Evolutionary conservation across 2,797 vertebrate species (phyloP).

Genomic region (Poecilia picta): DNA sequence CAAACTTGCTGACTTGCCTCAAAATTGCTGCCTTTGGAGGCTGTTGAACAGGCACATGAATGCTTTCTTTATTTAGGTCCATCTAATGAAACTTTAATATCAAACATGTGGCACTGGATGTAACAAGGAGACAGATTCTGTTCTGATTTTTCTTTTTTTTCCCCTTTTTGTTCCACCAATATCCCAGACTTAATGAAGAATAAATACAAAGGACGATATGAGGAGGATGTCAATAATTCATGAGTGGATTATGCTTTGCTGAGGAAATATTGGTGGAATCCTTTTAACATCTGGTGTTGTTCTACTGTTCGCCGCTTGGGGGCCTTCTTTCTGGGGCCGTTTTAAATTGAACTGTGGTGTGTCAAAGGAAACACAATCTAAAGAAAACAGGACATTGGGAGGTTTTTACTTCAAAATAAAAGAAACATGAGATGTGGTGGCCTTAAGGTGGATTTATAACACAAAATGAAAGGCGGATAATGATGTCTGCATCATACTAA

Average conservation of each 20-base stretch:
- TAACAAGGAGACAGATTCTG: slow-evolving; percentile 19
- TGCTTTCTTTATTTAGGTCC: slow-evolving; percentile 65
- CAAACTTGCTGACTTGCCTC: slow-evolving; percentile 20
- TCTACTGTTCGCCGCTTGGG: slow-evolving; percentile 49
- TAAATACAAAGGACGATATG: slow-evolving; percentile 51
- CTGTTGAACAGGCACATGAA: slow-evolving; percentile 37
- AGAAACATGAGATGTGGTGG: neutral
- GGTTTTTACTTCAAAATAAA: slow-evolving; percentile 44
- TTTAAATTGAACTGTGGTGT: slow-evolving; percentile 51
- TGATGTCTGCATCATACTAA: neutral
- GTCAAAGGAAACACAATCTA: slow-evolving; percentile 21
- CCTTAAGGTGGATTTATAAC: too few relatives aligned
- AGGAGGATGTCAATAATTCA: slow-evolving; percentile 59
- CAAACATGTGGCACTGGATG: slow-evolving; percentile 37
- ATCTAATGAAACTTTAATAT: slow-evolving; percentile 68
- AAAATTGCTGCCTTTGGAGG: slow-evolving; percentile 28
- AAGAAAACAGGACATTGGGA: slow-evolving; percentile 2
- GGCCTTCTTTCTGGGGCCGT: slow-evolving; percentile 57
- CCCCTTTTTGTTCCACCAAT: slow-evolving; percentile 23
- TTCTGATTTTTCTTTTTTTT: slow-evolving; percentile 27
- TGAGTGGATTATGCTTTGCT: slow-evolving; percentile 47
- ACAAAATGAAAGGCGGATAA: neutral
- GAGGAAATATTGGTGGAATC: slow-evolving; percentile 37
- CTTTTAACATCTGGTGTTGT: slow-evolving; percentile 26
- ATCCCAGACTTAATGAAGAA: slow-evolving; percentile 29